Percentiles rank a stretch among this genome's conserved stretches.
phyloP scores from a whole-genome alignment of 2,113 vertebrate species.

The Perognathus longimembris region DNA sequence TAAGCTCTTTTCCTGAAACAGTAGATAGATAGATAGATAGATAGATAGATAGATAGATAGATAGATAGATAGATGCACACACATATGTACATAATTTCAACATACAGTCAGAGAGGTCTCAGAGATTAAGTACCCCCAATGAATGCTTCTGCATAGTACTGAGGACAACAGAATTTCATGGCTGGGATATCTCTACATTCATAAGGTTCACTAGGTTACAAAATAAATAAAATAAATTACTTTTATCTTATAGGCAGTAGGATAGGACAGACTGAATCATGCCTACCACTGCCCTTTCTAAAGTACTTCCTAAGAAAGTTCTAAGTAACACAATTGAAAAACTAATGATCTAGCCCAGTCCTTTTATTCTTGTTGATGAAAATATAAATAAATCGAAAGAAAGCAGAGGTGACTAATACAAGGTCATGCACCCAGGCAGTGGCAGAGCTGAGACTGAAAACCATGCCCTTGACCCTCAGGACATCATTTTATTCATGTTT shows the following conservation, averaged over 20 bases:
- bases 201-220: slow-evolving; percentile 14
- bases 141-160: background rate
- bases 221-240: background rate
- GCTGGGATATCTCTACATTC: background rate
- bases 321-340: background rate
- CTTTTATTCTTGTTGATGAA: background rate
- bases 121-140: background rate
- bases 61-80: no score
- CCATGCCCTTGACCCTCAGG: background rate
- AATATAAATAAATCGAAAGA: background rate
- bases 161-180: background rate
- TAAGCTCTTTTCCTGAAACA: background rate
- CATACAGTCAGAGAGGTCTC: background rate
- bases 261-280: background rate
- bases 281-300: background rate
- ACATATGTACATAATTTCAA: background rate
- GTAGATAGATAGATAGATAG: no score
- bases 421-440: background rate
- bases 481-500: background rate
- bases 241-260: background rate
- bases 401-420: background rate
- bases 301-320: background rate
- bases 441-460: background rate
- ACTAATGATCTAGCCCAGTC: background rate
- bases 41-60: no score